Conservation (phyloP, 2,113 vertebrate species). For the Aix galericulata region DNA sequence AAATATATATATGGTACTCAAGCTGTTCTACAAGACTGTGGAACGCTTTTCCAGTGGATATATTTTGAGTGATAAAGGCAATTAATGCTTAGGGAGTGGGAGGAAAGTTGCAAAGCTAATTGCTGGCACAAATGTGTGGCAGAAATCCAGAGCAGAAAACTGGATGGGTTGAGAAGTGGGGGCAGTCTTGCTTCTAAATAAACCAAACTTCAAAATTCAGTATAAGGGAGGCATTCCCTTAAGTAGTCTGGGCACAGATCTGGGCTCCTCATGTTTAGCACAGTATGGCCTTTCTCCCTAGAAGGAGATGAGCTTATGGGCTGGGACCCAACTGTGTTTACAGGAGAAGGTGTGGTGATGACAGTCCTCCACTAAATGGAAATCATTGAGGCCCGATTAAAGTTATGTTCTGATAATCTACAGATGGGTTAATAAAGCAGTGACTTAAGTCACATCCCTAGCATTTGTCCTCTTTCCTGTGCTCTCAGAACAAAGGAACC, state of each 20-base stretch:
- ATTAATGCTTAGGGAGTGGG: not conserved
- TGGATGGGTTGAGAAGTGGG: not conserved
- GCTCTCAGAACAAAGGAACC: not conserved
- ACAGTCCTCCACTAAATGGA: not conserved
- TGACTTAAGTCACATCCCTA: not conserved
- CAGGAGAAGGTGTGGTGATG: not conserved
- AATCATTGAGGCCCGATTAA: not conserved
- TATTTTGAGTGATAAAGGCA: not conserved
- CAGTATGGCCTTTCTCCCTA: not conserved
- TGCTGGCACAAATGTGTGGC: not conserved
- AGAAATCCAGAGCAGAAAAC: not conserved
- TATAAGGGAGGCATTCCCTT: not conserved
- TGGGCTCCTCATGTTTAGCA: not conserved
- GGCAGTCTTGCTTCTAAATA: not conserved
- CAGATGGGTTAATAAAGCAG: not conserved
- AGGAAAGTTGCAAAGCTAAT: slow-evolving; percentile 9
- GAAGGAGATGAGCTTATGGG: not conserved
- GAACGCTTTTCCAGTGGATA: not conserved
- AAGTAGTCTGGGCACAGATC: not conserved
- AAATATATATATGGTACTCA: not conserved
- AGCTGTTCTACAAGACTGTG: not conserved
- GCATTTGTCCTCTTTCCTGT: not conserved
- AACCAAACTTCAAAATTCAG: not conserved
- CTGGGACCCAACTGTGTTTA: not conserved
- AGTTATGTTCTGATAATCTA: not conserved